Evolutionary conservation across 2,113 vertebrate genomes (phyloP).

Genomic region (Nipponia nippon): DNA sequence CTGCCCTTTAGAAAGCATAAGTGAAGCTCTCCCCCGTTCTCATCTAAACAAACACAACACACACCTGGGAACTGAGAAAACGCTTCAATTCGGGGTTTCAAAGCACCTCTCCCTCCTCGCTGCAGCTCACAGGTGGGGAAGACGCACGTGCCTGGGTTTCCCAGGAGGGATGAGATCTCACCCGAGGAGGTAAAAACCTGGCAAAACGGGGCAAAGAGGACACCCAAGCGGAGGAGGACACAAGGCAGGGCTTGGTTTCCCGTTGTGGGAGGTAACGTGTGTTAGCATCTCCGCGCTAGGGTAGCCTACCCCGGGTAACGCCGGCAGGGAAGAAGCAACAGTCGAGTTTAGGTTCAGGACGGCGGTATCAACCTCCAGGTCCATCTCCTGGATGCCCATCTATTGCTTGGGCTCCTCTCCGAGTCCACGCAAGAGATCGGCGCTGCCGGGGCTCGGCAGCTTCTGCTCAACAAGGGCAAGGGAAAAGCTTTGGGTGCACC

Average conservation of each 20-base stretch:
- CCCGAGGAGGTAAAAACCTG: background rate
- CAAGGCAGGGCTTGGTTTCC: background rate
- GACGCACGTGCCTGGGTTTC: rapidly evolving
- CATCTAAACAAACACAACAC: background rate
- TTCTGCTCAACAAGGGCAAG: background rate
- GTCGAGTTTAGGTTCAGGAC: rapidly evolving
- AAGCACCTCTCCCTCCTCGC: background rate
- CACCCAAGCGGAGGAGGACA: background rate
- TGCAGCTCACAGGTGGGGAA: rapidly evolving
- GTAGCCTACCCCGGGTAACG: rapidly evolving
- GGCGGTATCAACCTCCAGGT: rapidly evolving
- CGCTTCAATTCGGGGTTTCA: rapidly evolving
- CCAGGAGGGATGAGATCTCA: background rate
- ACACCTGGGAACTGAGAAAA: background rate
- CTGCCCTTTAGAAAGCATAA: background rate
- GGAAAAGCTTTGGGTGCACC: background rate
- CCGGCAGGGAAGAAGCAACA: background rate
- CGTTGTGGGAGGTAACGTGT: rapidly evolving
- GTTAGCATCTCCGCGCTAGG: rapidly evolving
- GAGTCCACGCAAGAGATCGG: background rate
- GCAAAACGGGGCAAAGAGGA: background rate
- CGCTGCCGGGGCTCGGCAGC: background rate
- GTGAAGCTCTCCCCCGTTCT: background rate
- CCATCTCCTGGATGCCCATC: background rate
- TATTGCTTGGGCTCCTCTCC: background rate